phyloP scores from a whole-genome alignment of 2,888 invertebrate species.

The Cephonodes hylas region DNA sequence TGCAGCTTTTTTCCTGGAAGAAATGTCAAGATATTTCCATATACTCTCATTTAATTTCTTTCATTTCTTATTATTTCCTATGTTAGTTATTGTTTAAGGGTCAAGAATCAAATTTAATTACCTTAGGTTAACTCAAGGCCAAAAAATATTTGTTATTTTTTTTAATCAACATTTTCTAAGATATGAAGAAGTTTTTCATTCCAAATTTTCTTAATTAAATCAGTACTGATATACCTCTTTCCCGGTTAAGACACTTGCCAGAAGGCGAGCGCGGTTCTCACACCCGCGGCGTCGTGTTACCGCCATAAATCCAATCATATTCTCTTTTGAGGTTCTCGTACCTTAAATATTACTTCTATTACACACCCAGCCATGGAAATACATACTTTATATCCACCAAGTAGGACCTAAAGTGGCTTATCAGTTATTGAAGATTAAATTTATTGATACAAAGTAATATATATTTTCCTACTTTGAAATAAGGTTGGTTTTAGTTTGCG shows the following conservation, averaged over 20 bases:
- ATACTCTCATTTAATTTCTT: too few species aligned
- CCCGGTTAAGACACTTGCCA: background rate
- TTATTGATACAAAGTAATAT: background rate
- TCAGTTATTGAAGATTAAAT: background rate
- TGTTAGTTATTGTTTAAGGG: too few species aligned
- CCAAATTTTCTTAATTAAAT: too few species aligned
- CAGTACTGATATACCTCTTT: background rate
- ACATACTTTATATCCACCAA: background rate
- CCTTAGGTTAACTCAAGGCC: too few species aligned
- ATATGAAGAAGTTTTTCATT: too few species aligned
- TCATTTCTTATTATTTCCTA: too few species aligned
- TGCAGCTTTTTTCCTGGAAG: too few species aligned
- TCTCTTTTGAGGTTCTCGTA: conserved; percentile 34
- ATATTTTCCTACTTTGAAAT: background rate
- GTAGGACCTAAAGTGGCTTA: background rate
- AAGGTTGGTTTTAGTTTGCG: background rate
- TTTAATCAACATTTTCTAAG: too few species aligned
- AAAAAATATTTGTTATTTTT: too few species aligned
- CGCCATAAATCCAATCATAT: conserved; percentile 55
- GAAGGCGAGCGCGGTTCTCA: background rate
- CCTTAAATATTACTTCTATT: conserved; percentile 18
- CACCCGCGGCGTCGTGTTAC: conserved; percentile 5
- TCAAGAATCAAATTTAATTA: too few species aligned
- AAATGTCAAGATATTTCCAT: too few species aligned
- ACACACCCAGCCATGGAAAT: background rate